Evolutionary conservation across 2,113 vertebrate species (phyloP), one percentile per base, ranked within the genome.

Genomic region (Pygoscelis antarcticus): DNA sequence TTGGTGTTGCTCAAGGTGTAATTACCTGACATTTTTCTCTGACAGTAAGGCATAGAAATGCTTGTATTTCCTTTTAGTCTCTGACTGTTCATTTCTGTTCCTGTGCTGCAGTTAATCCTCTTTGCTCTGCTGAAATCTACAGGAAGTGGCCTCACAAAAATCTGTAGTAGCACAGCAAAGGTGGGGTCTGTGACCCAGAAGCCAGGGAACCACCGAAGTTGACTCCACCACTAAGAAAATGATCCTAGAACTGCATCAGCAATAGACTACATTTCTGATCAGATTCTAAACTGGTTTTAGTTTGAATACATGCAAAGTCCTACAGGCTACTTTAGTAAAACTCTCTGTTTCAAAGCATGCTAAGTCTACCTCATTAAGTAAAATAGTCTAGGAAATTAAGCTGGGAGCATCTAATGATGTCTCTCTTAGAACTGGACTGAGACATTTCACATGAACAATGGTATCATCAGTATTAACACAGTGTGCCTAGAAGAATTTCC

Each of bases 11-110:
- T 90, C 60, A 74, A 30, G 14, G 13, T 87, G 42, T 51, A 93
- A 94, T 87, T 90, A 95, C 58, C 55, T 87, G 77, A 74, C 34
- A 79, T 93, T 94, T 88, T 79, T 86, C 90, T 90, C 80, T 81
- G 58, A 60, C 60, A 89, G 51, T 44, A 75, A 78, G 57, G 17
- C 77, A 94, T 1, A 84, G 61, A 84, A 89, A 46, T 75, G 75
- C 60, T 58, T 70, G 4, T 34, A 44, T 55, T 87, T 78, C 38
- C 47, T 87, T 74, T 86, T 65, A 49, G 70, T 74, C 2, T 22
- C 72, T 94, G 94, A 83, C 68, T 84, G 42, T 26, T 91, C 65
- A 64, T 87, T 96, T 95, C 57, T 89, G 32, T 36, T 95, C n/a
- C 57, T 92, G 55, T 51, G 69, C 55, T 84, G 52, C 8, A 55